These are phyloP conservation scores for Ardeotis arabs DNA, from an alignment of 2,113 vertebrate species.

Conservation along the genomic window DNA sequence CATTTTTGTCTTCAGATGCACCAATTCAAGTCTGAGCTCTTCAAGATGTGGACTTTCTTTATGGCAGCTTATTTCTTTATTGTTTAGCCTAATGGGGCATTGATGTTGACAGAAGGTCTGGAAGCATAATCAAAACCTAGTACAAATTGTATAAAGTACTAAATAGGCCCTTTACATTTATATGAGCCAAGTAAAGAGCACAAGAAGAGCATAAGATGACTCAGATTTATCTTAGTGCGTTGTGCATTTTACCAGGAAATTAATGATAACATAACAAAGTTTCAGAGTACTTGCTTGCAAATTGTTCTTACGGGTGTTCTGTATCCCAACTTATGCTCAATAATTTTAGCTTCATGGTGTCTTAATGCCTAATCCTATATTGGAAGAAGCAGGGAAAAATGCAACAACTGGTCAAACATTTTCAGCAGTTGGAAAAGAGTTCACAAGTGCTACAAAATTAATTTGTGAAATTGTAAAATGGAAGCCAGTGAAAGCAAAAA, in stretches of 20 bases:
- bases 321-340: not conserved
- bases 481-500: not conserved
- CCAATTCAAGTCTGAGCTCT: not conserved
- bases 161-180: not conserved
- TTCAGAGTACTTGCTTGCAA: not conserved
- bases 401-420: not conserved
- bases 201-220: not conserved
- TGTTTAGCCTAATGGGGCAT: not conserved
- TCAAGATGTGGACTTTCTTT: not conserved
- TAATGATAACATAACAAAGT: not conserved
- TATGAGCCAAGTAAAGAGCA: not conserved
- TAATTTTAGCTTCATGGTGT: not conserved
- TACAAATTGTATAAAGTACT: not conserved
- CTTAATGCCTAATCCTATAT: not conserved
- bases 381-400: not conserved
- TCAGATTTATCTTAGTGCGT: not conserved
- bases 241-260: not conserved
- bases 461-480: rapidly evolving
- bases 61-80: not conserved
- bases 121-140: not conserved
- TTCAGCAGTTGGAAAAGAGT: not conserved
- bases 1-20: not conserved
- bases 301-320: not conserved
- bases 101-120: not conserved
- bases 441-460: not conserved